Evolutionary conservation across 2,888 invertebrate species (phyloP), one percentile per base, ranked within the genome.

Genomic region (Stenoptilia bipunctidactyla): DNA sequence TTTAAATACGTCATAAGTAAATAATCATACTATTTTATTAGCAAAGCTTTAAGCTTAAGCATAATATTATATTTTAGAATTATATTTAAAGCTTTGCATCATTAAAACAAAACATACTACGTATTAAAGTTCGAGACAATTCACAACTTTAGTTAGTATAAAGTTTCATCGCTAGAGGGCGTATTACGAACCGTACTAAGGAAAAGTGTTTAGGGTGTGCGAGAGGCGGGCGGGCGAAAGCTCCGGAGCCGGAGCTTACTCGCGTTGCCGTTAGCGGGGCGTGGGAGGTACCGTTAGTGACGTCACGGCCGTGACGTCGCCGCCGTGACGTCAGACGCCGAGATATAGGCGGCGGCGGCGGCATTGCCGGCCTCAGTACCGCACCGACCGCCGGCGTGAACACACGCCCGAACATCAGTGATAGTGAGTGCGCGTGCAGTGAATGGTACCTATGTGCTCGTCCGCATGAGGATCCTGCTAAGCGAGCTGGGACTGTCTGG

Each of bases 401-500:
- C 75, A 68, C 64, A 70, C 67, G 72, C 65, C 55, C 57, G 56
- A 58, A 57, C 56, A 56, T 57, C 59, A 57, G 54, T 59, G 63
- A 59, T 66, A 72, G 79, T 79, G 75, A 72, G 73, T 79, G 79
- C 69, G 79, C 76, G 79, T 77, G 80, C 79, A 79, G 77, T 61
- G 66, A 82, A 80, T 82, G 82, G 79, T 76, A 80, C 82, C 75
- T 76, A 79, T 80, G 83, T 80, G 77, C 76, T 66, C 55, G 64
- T 69, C 82, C 84, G 85, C 74, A 85, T 85, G 84, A 85, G 85
- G 85, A 85, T 85, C 83, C 82, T 85, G 72, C 73, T 85, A 50
- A 85, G 84, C 66, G 85, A 85, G 63, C 70, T 85, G 69, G 85
- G 85, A 74, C 77, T 85, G 60, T 80, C 83, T 63, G 71, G 82